A percentile compares a stretch with the other conserved stretches of the same genome.
Evolutionary conservation across 2,113 vertebrate species (phyloP).

Genomic region (Stegostoma tigrinum): DNA sequence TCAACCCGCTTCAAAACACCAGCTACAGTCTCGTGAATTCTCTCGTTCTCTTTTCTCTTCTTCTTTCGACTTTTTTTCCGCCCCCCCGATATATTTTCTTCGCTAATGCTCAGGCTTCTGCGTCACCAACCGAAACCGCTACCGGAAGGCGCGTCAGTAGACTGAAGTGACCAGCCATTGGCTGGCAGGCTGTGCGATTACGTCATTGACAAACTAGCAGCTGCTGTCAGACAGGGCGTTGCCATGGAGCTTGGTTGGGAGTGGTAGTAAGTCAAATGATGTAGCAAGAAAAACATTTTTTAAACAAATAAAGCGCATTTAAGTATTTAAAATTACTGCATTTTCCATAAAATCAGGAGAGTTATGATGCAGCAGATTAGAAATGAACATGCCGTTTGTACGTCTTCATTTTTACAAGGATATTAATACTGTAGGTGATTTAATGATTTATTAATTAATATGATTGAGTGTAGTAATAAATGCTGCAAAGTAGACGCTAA

Average conservation of each 20-base stretch:
- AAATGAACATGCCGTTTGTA: not conserved
- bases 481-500: not conserved
- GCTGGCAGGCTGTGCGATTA: not conserved
- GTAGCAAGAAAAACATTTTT: not conserved
- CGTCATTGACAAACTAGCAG: not conserved
- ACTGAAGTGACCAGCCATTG: not conserved
- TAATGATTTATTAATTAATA: not conserved
- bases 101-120: not conserved
- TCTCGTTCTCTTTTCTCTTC: not conserved
- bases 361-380: not conserved
- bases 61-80: not conserved
- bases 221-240: not conserved
- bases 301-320: not conserved
- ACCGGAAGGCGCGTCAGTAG: not conserved
- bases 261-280: not conserved
- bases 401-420: not conserved
- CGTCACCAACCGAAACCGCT: slow-evolving; percentile 29
- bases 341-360: not conserved
- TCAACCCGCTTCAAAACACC: not conserved
- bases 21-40: too few relatives aligned
- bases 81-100: not conserved
- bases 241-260: not conserved
- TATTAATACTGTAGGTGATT: not conserved
- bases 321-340: not conserved
- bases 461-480: not conserved